Base-by-base conservation (phyloP, 1,140 invertebrate species). In the Drosophila pandora region DNA sequence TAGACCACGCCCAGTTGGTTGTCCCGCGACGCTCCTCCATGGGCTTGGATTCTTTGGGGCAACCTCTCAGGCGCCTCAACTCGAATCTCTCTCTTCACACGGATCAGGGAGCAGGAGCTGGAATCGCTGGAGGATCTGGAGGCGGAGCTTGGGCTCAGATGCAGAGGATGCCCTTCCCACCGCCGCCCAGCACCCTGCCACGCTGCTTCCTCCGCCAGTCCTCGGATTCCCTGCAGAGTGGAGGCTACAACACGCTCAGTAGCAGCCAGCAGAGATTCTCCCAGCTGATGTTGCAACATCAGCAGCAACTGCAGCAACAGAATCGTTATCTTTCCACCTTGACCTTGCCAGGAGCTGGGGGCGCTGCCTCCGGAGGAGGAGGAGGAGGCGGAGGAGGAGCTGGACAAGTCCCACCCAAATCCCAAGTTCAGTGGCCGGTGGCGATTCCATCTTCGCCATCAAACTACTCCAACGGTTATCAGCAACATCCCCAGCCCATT, bases 381-480 rank as follows among this genome's bases (percentile, higher is more conserved):
- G 41, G 13, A 7, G 41, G 39, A n/a, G 39, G 39, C 2, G 41
- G 13, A 7, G 41, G 3, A 7, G 41, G 13, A 21, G 13, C 5
- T 13, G 39, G 39, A 7, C 62, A 61, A 23, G 28, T 43, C 13
- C 52, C 34, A 1, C 17, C 48, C 2, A 54, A 73, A n/a, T 4
- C 63, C 0, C 23, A 71, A 8, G 75, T 91, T 17, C 91, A 92
- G 23, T 92, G 91, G 91, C 91, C 91, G 43, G 52, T 73, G 3
- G 89, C 87, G 0, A 92, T 92, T 58, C 90, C 91, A 0, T 84
- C 90, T 1, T 92, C 91, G 8, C 91, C 91, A 0, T 89, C 89
- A 1, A 79, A 85, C 21, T 91, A 85, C 25, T 62, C 68, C 10
- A 70, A 71, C 47, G 64, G 57, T 21, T 71, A 69, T 17, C 65